A percentile compares a stretch with the other conserved stretches of the same genome.
Evolutionary conservation across 2,113 vertebrate species (phyloP).

Genomic region (Nesogale talazaci): DNA sequence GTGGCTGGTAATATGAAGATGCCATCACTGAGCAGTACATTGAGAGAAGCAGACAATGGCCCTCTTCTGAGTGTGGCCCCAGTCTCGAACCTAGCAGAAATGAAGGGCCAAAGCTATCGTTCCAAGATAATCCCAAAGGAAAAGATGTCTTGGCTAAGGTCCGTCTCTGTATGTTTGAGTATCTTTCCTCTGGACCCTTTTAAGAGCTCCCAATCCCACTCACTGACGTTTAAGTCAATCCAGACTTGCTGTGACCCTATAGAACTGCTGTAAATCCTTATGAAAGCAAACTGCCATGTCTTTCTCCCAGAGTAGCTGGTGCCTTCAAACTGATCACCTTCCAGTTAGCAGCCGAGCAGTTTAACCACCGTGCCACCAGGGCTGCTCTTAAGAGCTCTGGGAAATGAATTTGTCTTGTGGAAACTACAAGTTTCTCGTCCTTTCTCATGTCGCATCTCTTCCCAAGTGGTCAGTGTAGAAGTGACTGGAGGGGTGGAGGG

Average conservation of each 20-base stretch:
- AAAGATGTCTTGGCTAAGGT: background rate
- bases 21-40: conserved; percentile 53
- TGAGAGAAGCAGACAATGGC: conserved; percentile 66
- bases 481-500: too few relatives aligned
- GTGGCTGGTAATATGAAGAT: conserved; percentile 53
- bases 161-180: background rate
- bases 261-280: too few relatives aligned
- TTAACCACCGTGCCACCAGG: too few relatives aligned
- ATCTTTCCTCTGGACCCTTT: conserved; percentile 4
- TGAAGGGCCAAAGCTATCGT: conserved; percentile 17
- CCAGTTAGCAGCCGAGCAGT: too few relatives aligned
- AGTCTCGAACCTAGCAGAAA: conserved; percentile 30
- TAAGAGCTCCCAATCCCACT: background rate
- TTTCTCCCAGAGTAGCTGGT: too few relatives aligned
- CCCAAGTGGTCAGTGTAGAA: background rate
- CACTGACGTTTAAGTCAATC: too few relatives aligned
- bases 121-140: background rate
- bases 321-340: too few relatives aligned
- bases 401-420: background rate
- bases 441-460: background rate
- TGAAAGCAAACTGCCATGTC: too few relatives aligned
- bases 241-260: too few relatives aligned
- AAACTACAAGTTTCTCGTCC: background rate
- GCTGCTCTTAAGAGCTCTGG: too few relatives aligned
- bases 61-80: conserved; percentile 37